A percentile compares a stretch with the other conserved stretches of the same genome.
These are phyloP conservation scores for Callithrix jacchus DNA, from an alignment of 2,113 vertebrate genomes.

Conservation along the genomic window DNA sequence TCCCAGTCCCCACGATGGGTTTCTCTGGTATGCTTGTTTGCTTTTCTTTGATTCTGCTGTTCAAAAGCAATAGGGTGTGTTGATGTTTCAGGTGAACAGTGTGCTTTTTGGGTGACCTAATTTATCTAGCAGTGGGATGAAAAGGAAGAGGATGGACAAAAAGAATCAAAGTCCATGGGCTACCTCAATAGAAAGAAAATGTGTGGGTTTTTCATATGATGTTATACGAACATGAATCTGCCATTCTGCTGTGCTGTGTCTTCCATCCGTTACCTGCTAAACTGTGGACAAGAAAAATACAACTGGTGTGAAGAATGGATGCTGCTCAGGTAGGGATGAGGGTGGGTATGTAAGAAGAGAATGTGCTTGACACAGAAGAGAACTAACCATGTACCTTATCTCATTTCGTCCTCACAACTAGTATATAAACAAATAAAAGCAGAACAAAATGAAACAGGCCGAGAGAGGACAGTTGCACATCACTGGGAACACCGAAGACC, in stretches of 20 bases:
- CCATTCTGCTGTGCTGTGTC: neutral
- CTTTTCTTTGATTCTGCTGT: constrained; percentile 68
- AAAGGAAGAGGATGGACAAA: neutral
- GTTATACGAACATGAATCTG: neutral
- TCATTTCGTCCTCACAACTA: neutral
- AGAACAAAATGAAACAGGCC: neutral
- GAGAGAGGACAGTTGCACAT: neutral
- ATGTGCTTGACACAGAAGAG: neutral
- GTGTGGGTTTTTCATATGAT: neutral
- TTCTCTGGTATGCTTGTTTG: constrained; percentile 56
- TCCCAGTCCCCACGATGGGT: neutral
- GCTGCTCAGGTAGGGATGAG: neutral
- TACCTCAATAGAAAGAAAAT: neutral
- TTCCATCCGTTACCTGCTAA: neutral
- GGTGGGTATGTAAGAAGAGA: neutral
- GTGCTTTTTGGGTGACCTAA: constrained; percentile 50
- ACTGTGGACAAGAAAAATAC: neutral
- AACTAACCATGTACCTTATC: neutral
- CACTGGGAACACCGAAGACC: neutral
- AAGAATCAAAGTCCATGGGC: neutral
- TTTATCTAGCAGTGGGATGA: neutral
- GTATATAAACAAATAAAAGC: neutral
- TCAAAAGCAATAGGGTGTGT: constrained; percentile 62
- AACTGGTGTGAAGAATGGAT: neutral
- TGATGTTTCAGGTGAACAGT: constrained; percentile 66